These are phyloP conservation scores for Liolophura sinensis DNA, from an alignment of 1,140 invertebrate genomes.

Conservation along the genomic window DNA sequence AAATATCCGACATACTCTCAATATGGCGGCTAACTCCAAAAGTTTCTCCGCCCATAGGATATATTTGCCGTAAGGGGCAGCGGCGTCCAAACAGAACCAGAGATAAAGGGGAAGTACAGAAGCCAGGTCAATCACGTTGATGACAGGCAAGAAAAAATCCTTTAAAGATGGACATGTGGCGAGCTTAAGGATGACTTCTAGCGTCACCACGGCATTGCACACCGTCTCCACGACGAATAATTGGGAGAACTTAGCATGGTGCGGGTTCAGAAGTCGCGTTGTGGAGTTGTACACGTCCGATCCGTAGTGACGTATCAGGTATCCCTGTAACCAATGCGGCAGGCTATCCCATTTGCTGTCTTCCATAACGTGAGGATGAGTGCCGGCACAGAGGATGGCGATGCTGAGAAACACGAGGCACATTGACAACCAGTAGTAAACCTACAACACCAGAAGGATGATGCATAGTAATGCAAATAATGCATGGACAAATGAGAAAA, in stretches of 20 bases:
- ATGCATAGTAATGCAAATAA: too few relatives aligned
- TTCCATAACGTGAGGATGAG: slow-evolving; percentile 41
- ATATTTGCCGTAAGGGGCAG: slow-evolving; percentile 30
- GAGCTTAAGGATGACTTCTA: slow-evolving; percentile 51
- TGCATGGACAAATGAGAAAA: too few relatives aligned
- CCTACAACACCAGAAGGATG: slow-evolving; percentile 32
- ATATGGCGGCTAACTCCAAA: slow-evolving; percentile 88
- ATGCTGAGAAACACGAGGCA: slow-evolving; percentile 52
- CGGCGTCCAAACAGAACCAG: slow-evolving; percentile 34
- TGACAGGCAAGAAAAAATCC: slow-evolving; percentile 42
- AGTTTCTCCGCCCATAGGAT: slow-evolving; percentile 45
- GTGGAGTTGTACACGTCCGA: slow-evolving; percentile 9
- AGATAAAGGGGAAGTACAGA: slow-evolving; percentile 49
- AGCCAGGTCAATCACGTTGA: slow-evolving; percentile 53
- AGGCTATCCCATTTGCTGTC: too few relatives aligned
- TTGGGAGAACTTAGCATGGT: slow-evolving; percentile 35
- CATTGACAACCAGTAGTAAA: slow-evolving; percentile 50
- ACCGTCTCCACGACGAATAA: slow-evolving; percentile 35
- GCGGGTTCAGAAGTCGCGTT: slow-evolving; percentile 16
- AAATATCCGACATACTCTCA: slow-evolving; percentile 96
- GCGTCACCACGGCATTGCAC: slow-evolving; percentile 9
- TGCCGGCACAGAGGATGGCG: slow-evolving; percentile 50
- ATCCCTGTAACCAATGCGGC: too few relatives aligned
- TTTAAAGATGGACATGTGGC: slow-evolving; percentile 44
- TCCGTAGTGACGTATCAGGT: too few relatives aligned